Base-by-base conservation (phyloP, 2,113 vertebrate species). In the Aix galericulata region DNA sequence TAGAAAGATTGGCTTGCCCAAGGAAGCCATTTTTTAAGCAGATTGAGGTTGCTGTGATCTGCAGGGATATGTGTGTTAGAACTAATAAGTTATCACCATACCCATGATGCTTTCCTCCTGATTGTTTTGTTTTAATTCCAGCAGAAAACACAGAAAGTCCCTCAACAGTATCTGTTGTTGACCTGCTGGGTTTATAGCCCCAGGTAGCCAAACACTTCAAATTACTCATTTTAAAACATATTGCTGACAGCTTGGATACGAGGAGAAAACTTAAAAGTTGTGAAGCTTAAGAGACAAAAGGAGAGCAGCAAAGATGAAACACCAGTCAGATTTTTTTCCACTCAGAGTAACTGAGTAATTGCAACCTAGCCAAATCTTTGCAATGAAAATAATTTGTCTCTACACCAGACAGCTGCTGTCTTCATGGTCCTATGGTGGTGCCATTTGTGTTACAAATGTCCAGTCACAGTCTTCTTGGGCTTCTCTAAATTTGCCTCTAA, bases 71-170 rank as follows among this genome's bases (percentile, higher is more conserved):
- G 82, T 66, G 73, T 93, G 92, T 75, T 94, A 90, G 62, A 94
- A 93, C 76, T 86, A 94, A 86, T 94, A 97, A 95, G 83, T 93
- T 96, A 66, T 64, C 8, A 4, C 86, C 8, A 21, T 79, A 90
- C 69, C 73, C 77, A n/a, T n/a, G 88, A 96, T 0, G 2, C 74
- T 93, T 95, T 88, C 69, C 92, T 90, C 62, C 66, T 89, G 95
- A 93, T 92, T 91, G 90, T 88, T 96, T 95, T 89, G 72, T 90
- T 96, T 96, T 96, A 96, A 96, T 96, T 97, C 90, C 69, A 93
- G 83, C 44, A 93, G 94, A 95, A 95, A 67, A n/a, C 44, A 64
- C 0, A 40, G 76, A 75, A 93, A 93, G 83, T 92, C 32, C 25
- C 82, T 31, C 62, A 95, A 29, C 80, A 79, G 93, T 26, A 66